Evolutionary conservation across 2,113 vertebrate species (phyloP).

Genomic region (Diadophis punctatus): DNA sequence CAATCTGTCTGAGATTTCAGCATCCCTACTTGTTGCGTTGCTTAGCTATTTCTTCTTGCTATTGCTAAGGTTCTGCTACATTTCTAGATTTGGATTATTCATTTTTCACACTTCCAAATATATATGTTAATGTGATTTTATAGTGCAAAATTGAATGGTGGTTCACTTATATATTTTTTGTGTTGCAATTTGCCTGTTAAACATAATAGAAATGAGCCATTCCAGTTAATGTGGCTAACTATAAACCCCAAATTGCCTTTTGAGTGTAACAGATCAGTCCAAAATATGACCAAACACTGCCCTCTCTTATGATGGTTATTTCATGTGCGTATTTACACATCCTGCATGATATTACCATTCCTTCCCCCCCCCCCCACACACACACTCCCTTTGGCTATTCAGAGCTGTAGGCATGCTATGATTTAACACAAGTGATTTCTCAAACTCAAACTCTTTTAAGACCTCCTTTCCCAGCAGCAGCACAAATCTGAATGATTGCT

Average conservation of each 20-base stretch:
- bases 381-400: neutral
- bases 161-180: neutral
- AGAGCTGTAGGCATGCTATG: neutral
- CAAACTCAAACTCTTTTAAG: neutral
- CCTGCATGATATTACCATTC: neutral
- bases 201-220: neutral
- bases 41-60: neutral
- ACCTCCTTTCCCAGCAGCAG: neutral
- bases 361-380: rapidly evolving
- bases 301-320: neutral
- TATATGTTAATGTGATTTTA: neutral
- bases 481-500: neutral
- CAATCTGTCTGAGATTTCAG: neutral
- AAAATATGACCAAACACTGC: neutral
- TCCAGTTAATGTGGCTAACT: neutral
- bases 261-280: neutral
- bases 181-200: neutral
- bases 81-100: neutral
- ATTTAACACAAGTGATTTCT: neutral
- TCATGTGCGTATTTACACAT: neutral
- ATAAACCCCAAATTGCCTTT: neutral
- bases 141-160: neutral
- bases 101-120: neutral
- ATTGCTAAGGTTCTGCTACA: neutral
- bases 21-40: neutral